Evolutionary conservation across 2,797 vertebrate species (phyloP).

Genomic region (Forpus xanthops): DNA sequence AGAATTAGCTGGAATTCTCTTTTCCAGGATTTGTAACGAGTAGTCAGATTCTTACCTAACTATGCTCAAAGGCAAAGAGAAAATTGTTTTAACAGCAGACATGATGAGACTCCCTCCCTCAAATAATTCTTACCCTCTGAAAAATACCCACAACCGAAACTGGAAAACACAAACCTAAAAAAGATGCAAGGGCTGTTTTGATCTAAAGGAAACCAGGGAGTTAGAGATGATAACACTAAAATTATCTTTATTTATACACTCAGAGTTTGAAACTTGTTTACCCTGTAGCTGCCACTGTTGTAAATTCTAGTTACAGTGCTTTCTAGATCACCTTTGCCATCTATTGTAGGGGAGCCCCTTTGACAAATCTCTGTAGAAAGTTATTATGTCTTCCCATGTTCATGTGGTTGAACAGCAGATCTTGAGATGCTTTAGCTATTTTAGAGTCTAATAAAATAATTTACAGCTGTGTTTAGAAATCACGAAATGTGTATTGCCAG

Average conservation of each 20-base stretch:
- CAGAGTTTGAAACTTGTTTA: not conserved
- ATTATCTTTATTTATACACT: not conserved
- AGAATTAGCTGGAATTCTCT: not conserved
- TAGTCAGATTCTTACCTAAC: not conserved
- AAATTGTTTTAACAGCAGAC: not conserved
- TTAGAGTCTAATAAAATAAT: not conserved
- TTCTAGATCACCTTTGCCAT: not conserved
- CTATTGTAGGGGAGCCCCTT: not conserved
- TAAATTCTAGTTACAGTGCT: not conserved
- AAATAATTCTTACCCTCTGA: not conserved
- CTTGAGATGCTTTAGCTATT: not conserved
- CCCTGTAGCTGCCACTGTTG: not conserved
- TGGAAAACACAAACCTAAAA: fast-evolving
- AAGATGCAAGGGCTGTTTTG: not conserved
- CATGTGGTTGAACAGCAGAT: not conserved
- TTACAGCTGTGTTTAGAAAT: not conserved
- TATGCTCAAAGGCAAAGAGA: not conserved
- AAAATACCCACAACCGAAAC: fast-evolving
- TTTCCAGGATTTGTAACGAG: not conserved
- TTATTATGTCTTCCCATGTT: not conserved
- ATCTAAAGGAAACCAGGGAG: not conserved
- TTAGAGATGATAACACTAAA: not conserved
- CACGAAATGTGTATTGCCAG: not conserved
- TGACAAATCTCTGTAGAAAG: not conserved
- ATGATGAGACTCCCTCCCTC: not conserved